Conservation (phyloP, 2,888 invertebrate species). For the Saturnia pavonia region DNA sequence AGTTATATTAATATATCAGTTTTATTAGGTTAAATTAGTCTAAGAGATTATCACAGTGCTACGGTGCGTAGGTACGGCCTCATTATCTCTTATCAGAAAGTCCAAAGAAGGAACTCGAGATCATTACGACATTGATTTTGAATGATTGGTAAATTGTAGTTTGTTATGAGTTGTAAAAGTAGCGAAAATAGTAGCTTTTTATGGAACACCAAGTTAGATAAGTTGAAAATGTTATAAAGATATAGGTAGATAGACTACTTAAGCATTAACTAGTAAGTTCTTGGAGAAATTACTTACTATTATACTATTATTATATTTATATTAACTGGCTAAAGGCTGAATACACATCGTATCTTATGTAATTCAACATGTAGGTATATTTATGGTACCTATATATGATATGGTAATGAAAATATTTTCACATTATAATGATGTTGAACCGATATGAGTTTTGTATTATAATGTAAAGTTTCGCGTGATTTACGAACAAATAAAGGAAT, state of each 20-base stretch:
- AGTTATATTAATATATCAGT: neutral
- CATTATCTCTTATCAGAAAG: neutral
- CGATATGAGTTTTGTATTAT: slow-evolving; percentile 20
- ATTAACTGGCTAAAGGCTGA: neutral
- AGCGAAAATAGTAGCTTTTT: neutral
- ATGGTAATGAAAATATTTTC: neutral
- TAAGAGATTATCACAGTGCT: neutral
- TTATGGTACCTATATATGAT: no score
- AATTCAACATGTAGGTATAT: no score
- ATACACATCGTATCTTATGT: neutral
- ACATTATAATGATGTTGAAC: neutral
- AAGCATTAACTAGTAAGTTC: no score
- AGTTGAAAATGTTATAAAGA: neutral
- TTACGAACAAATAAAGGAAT: slow-evolving; percentile 50
- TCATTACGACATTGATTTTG: neutral
- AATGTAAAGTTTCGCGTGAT: slow-evolving; percentile 48
- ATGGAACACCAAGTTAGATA: neutral
- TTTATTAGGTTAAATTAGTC: neutral
- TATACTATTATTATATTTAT: neutral
- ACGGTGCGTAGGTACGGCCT: neutral
- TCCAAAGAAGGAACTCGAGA: neutral
- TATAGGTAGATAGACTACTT: no score
- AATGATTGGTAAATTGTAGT: neutral
- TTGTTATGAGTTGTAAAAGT: neutral
- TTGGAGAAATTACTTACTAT: no score